Base-by-base conservation (phyloP, 2,797 vertebrate genomes). In the Rhinoraja longicauda region DNA sequence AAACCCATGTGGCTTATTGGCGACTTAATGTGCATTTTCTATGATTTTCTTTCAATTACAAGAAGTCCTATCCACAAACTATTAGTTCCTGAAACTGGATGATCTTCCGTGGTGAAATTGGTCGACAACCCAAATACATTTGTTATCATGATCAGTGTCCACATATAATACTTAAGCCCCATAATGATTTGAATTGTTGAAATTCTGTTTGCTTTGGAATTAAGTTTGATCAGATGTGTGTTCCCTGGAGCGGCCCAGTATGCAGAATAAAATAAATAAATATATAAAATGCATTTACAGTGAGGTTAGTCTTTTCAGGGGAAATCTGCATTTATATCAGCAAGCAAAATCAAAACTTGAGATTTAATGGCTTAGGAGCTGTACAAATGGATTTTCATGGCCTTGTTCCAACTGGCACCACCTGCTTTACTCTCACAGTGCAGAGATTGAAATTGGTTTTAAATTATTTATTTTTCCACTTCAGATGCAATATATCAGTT, bases 101-200 rank as follows among this genome's bases (percentile, higher is more conserved):
- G 26, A 4, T 64, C 17, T 88, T 88, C 17, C 17, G 19, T 0
- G 57, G 57, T 64, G 29, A 86, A 86, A 86, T 32, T 86, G 59
- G 57, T 32, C 57, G 59, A 57, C 57, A 86, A 62, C 21, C 2
- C 2, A 7, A 19, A 32, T 88, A 62, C 21, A 67, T 67, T 88
- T 9, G 59, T 62, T 67, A 36, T 39, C 0, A 19, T 36, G 17
- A 36, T 67, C 88, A 36, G 6, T 36, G 62, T 17, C 17, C 88
- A 21, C 62, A 67, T 36, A 67, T 67, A 64, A 21, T 88, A 88
- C 29, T 64, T 64, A 29, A 88, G 59, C 59, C 10, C 59, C 10
- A 64, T 32, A 88, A 88, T 67, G 53, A 59, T 59, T 59, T 84
- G 26, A 84, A 84, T 84, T n/a, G 36, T 88, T 67, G 84, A 88